phyloP scores from a whole-genome alignment of 2,797 vertebrate genomes.

The Bradypodion pumilum region DNA sequence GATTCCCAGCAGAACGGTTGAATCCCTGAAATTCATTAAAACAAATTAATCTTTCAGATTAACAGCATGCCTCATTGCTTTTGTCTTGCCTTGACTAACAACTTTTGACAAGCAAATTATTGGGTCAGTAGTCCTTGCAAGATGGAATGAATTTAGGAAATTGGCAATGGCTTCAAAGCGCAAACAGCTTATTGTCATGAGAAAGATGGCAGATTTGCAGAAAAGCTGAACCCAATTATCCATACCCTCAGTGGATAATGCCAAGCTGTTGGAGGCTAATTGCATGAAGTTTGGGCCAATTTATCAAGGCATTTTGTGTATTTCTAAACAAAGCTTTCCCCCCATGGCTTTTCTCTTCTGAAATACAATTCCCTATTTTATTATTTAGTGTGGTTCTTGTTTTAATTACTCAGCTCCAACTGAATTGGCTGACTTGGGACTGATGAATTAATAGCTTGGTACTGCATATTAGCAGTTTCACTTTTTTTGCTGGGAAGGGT shows the following conservation, averaged over 20 bases:
- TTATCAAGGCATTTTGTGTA: conserved; percentile 63
- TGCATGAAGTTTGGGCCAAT: conserved; percentile 67
- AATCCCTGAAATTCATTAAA: conserved; percentile 56
- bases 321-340: conserved; percentile 64
- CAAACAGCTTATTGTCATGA: conserved; percentile 67
- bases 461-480: conserved; percentile 58
- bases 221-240: conserved; percentile 72
- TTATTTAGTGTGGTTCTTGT: conserved; percentile 60
- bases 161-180: conserved; percentile 53
- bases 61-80: conserved; percentile 58
- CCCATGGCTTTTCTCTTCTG: conserved; percentile 51
- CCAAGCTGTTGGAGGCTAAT: conserved; percentile 71
- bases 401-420: conserved; percentile 62
- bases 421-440: conserved; percentile 64
- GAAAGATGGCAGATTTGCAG: conserved; percentile 63
- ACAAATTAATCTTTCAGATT: conserved; percentile 66
- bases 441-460: conserved; percentile 64
- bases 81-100: conserved; percentile 64
- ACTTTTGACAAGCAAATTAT: conserved; percentile 73
- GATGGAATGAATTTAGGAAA: conserved; percentile 54
- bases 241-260: conserved; percentile 66
- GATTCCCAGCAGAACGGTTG: conserved; percentile 14
- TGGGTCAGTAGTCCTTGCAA: conserved; percentile 64
- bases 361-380: conserved; percentile 54
- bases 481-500: conserved; percentile 55